A percentile compares a stretch with the other conserved stretches of the same genome.
phyloP scores from a whole-genome alignment of 2,888 invertebrate genomes.

The Meiosimyza decipiens region DNA sequence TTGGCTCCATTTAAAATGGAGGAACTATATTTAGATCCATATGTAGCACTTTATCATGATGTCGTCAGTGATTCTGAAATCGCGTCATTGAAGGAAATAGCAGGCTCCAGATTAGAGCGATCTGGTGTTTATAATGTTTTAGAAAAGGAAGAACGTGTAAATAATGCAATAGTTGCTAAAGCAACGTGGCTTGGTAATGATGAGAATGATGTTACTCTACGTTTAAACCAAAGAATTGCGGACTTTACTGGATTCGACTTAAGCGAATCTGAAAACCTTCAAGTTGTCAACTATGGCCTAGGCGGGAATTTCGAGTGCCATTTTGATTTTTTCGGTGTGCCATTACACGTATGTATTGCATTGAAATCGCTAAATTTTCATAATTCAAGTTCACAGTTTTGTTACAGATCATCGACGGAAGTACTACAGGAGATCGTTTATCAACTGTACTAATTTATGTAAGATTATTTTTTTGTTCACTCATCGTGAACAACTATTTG shows the following conservation, averaged over 20 bases:
- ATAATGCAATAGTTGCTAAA: slow-evolving; percentile 54
- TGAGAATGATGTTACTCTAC: slow-evolving; percentile 43
- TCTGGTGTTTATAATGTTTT: slow-evolving; percentile 52
- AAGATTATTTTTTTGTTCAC: no score
- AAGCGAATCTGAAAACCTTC: slow-evolving; percentile 55
- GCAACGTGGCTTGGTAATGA: slow-evolving; percentile 56
- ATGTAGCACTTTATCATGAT: slow-evolving; percentile 59
- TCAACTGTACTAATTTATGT: no score
- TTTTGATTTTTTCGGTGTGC: slow-evolving; percentile 56
- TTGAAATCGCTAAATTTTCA: no score
- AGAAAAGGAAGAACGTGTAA: slow-evolving; percentile 38
- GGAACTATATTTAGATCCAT: slow-evolving; percentile 54
- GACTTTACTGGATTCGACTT: slow-evolving; percentile 60
- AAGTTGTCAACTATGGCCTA: slow-evolving; percentile 62
- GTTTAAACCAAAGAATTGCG: slow-evolving; percentile 52
- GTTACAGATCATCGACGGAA: no score
- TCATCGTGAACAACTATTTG: no score
- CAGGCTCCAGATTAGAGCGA: slow-evolving; percentile 51
- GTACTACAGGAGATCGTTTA: no score
- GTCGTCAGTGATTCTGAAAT: slow-evolving; percentile 56
- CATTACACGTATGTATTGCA: slow-evolving; percentile 43
- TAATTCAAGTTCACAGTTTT: no score
- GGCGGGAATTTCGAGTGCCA: slow-evolving; percentile 61
- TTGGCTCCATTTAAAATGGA: slow-evolving; percentile 63
- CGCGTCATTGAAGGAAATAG: slow-evolving; percentile 48